Evolutionary conservation across 2,797 vertebrate species (phyloP), one percentile per base, ranked within the genome.

Genomic region (Varecia variegata): DNA sequence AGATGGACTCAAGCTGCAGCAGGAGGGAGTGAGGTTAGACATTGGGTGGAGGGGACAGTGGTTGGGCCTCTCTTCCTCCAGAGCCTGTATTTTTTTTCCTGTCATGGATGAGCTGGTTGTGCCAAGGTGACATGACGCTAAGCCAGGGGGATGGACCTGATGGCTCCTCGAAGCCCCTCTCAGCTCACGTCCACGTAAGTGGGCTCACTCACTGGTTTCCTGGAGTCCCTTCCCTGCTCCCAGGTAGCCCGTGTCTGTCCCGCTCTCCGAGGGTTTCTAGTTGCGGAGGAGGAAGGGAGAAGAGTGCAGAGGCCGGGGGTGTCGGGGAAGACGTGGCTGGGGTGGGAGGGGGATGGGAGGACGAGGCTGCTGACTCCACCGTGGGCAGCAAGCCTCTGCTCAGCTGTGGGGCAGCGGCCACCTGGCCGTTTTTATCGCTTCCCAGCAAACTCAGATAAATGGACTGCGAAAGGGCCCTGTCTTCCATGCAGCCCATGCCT

Each of bases 391-490:
- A 7, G 14, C 43, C 40, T 40, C 62, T 14, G 62, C 38, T 65
- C 54, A 13, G 43, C 68, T 32, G n/a, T 3, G 11, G 1, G 35
- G 65, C 54, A 84, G 60, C 30, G 0, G n/a, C 21, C 18, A 13
- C 38, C 21, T 35, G 88, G 95, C 68, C 15, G 2, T 56, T 12
- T 23, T 81, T 94, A 58, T 23, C 60, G 62, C 85, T 97, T 93
- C 90, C 84, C 60, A 54, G 68, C 97, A 89, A 32, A 56, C 85
- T 77, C 54, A 5, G 91, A 94, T 58, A n/a, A 68, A 62, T 7
- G 8, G 79, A 76, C 83, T 94, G 43, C 43, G 87, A 96, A 93
- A 87, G 84, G 60, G n/a, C 68, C 32, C 93, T 93, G 88, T 82
- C 96, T 90, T 50, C 38, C 1, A 25, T 90, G 90, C 67, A 27